Evolutionary conservation across 2,888 invertebrate genomes (phyloP), one percentile per base, ranked within the genome.

Genomic region (Gnatocerus cornutus): DNA sequence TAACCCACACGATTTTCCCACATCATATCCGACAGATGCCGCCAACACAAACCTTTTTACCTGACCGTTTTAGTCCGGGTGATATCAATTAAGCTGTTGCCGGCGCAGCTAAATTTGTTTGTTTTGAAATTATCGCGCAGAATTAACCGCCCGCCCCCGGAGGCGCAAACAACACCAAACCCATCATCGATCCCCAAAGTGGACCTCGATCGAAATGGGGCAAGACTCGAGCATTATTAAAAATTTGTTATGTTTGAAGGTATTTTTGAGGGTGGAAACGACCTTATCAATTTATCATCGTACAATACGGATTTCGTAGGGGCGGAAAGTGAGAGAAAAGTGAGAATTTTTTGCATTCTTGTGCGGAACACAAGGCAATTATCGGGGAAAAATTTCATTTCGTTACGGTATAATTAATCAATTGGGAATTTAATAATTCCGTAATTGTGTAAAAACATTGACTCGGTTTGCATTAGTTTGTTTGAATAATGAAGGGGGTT

Each of bases 91-190:
- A 76, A 71, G 69, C 71, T 43, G 65, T 70, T 70, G 69, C 66
- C 68, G 71, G 66, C 69, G 70, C 68, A 69, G 69, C 61, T 75
- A 74, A 75, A 75, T 74, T 71, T 73, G 74, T 76, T 75, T 75
- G 72, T 75, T 75, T 73, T 74, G 70, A 72, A 76, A 75, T 74
- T 75, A 73, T 73, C 73, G 70, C 65, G 55, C 64, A 63, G 62
- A 69, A 67, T 63, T 63, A 53, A 53, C 43, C 63, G 21, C 12
- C 62, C 61, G 27, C 48, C 62, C 63, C 63, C 63, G 52, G 41
- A 58, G 56, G 46, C 62, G 59, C 59, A 58, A 69, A 65, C 53
- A 53, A 43, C 29, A 16, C 46, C 37, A 21, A 14, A 14, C 48
- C 50, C 21, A 16, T 8, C 46, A 63, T 53, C 63, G 63, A 63